Conservation (phyloP, 2,888 invertebrate genomes). For the Fragum fragum region DNA sequence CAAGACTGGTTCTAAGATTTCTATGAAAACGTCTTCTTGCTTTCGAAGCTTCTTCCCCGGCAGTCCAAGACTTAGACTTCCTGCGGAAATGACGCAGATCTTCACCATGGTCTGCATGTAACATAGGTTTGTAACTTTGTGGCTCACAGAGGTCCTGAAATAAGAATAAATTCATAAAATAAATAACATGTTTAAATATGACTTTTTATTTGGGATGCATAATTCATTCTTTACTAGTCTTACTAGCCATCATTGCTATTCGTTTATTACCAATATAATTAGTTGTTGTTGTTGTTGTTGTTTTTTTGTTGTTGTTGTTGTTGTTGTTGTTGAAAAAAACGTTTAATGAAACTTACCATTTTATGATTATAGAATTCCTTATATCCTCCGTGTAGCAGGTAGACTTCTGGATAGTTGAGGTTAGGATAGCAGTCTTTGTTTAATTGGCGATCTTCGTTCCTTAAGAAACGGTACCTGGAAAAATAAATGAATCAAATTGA, state of each 20-base stretch:
- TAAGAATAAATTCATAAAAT: neutral
- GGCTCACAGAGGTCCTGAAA: conserved; percentile 91
- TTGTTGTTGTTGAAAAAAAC: no score
- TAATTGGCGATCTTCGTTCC: conserved; percentile 32
- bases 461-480: conserved; percentile 32
- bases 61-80: conserved; percentile 91
- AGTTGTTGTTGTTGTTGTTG: no score
- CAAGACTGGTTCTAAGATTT: neutral
- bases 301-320: no score
- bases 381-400: conserved; percentile 33
- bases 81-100: conserved; percentile 92
- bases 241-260: neutral
- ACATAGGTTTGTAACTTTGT: conserved; percentile 93
- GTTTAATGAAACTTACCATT: neutral
- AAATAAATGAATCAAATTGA: neutral
- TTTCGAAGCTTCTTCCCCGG: conserved; percentile 39
- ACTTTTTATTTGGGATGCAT: neutral
- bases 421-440: conserved; percentile 41
- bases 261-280: neutral
- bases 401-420: conserved; percentile 39
- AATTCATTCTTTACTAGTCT: neutral
- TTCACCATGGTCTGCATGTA: conserved; percentile 92
- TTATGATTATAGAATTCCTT: conserved; percentile 26
- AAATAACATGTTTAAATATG: neutral
- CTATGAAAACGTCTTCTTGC: neutral